Evolutionary conservation across 2,113 vertebrate genomes (phyloP).

Genomic region (Tautogolabrus adspersus): DNA sequence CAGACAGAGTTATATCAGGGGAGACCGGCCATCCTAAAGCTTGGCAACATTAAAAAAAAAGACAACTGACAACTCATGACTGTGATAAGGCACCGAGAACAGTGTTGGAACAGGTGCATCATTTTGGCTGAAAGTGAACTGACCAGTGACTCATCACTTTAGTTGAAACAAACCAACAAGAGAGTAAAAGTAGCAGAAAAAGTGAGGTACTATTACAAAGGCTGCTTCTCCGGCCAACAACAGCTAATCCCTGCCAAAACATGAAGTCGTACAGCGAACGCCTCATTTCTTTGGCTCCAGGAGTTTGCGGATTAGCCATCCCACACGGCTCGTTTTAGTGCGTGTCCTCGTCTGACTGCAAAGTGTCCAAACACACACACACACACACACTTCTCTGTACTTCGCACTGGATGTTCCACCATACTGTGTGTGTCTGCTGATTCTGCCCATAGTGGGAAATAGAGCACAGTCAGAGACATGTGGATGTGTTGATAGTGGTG

Average conservation of each 20-base stretch:
- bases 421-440: not conserved
- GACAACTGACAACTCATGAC: not conserved
- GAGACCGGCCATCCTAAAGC: not conserved
- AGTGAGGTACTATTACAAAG: not conserved
- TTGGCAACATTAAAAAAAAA: too few species aligned
- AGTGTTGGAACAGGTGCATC: not conserved
- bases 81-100: not conserved
- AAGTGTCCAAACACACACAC: not conserved
- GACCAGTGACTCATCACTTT: not conserved
- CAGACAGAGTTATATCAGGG: not conserved
- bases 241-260: slow-evolving; percentile 22
- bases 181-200: not conserved
- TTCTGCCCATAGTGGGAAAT: not conserved
- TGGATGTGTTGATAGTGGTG: not conserved
- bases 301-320: not conserved
- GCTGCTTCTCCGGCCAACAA: slow-evolving; percentile 2
- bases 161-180: not conserved
- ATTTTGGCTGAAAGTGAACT: not conserved
- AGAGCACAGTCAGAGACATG: not conserved
- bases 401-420: not conserved
- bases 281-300: slow-evolving; percentile 28
- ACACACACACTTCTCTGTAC: not conserved
- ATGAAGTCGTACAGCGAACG: not conserved
- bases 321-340: slow-evolving; percentile 1
- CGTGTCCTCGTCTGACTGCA: slow-evolving; percentile 12